Evolutionary conservation across 2,113 vertebrate species (phyloP), one percentile per base, ranked within the genome.

Genomic region (Lonchura striata): DNA sequence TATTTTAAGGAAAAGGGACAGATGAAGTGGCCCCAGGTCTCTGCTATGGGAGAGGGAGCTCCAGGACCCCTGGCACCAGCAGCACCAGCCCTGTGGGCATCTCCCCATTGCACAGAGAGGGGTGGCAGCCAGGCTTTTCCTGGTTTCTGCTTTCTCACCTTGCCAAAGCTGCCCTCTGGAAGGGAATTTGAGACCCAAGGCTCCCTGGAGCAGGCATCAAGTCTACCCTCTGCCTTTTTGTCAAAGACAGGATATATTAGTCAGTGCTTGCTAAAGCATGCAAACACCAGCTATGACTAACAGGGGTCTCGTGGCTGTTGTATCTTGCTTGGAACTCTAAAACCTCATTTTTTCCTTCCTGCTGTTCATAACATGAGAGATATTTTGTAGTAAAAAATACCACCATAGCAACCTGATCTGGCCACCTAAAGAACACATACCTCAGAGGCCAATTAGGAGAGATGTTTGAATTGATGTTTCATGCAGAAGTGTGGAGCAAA

Each of bases 81-180:
- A 66, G 41, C 5, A 0, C 28, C 10, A 4, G 33, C 31, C 28
- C 47, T 22, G 16, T 1, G 1, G 42, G 11, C 49, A 46, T 37
- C 37, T 53, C 42, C 30, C 18, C 23, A 41, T 42, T 31, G 31
- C 19, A 49, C 0, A 0, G 22, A 39, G 10, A 31, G 15, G 25
- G 24, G 11, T 20, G 31, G 30, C 37, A 65, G n/a, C 21, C 6
- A 18, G n/a, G 20, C 18, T 74, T 61, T 27, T n/a, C 30, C 59
- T 7, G 3, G 15, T 20, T n/a, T n/a, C n/a, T n/a, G n/a, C 24
- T n/a, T 74, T 50, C 61, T 61, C 53, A 22, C 15, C 35, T 70
- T 92, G 31, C 63, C 63, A 90, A 50, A 92, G 63, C 50, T 77
- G 50, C 21, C 30, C 31, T 47, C 39, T 35, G 25, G 9, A 65